These are phyloP conservation scores for Carassius auratus DNA, from an alignment of 2,113 vertebrate species.

Conservation along the genomic window DNA sequence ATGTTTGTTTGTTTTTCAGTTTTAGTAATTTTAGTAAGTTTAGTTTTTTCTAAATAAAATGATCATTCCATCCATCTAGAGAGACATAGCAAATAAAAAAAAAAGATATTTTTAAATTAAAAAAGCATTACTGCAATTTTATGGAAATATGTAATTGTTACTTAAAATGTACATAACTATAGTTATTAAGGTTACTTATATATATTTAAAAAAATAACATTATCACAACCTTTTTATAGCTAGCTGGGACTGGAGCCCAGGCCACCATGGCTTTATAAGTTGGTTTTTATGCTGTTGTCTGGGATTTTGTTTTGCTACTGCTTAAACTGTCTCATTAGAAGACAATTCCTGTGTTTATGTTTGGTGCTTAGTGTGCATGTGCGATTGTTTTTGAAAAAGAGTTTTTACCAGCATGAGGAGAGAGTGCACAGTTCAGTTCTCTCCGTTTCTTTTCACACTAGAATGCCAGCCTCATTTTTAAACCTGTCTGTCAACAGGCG, in stretches of 20 bases:
- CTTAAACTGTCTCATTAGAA: conserved; percentile 49
- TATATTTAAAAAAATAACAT: background rate
- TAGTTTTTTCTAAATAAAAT: too few species aligned
- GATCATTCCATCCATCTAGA: too few species aligned
- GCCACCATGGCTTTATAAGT: conserved; percentile 46
- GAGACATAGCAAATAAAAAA: too few species aligned
- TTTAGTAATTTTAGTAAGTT: too few species aligned
- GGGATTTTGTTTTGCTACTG: conserved; percentile 23
- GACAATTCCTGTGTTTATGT: conserved; percentile 30
- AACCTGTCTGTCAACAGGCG: background rate
- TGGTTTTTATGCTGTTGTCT: background rate
- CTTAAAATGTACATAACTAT: background rate
- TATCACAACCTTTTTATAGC: background rate
- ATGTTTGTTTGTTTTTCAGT: too few species aligned
- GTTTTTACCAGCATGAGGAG: background rate
- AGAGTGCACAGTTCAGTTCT: background rate
- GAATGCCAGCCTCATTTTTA: background rate
- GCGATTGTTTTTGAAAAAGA: background rate
- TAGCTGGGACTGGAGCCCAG: conserved; percentile 19
- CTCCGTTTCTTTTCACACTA: background rate
- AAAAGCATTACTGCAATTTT: too few species aligned
- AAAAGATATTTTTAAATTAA: too few species aligned
- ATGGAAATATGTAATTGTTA: too few species aligned
- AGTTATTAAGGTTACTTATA: background rate
- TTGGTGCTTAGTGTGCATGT: background rate